These are phyloP conservation scores for Chelon auratus DNA, from an alignment of 2,797 vertebrate species.

Conservation along the genomic window DNA sequence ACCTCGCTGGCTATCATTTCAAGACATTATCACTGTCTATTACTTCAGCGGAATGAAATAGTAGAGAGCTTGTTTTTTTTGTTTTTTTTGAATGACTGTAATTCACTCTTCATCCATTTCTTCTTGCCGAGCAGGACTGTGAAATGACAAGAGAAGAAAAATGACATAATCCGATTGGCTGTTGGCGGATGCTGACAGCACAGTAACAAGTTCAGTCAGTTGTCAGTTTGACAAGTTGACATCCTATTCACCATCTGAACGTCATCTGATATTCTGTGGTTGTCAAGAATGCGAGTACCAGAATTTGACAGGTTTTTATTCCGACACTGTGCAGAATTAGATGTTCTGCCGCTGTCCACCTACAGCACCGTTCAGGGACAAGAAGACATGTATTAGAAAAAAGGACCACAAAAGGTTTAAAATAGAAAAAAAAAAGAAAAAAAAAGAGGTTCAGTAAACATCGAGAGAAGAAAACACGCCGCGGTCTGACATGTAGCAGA, in stretches of 20 bases:
- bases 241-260: conserved; percentile 19
- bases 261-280: conserved; percentile 9
- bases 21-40: neutral
- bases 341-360: conserved; percentile 2
- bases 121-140: neutral
- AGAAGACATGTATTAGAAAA: neutral
- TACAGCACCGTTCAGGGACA: neutral
- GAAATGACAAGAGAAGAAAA: conserved; percentile 1
- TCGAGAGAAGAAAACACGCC: neutral
- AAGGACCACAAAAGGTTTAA: neutral
- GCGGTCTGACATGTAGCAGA: neutral
- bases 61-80: neutral
- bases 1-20: neutral
- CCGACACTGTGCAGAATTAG: neutral
- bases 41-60: neutral
- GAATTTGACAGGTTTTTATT: conserved; percentile 5
- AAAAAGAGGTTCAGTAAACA: neutral
- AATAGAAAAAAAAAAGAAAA: neutral
- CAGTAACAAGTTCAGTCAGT: conserved; percentile 10
- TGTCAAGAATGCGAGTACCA: neutral
- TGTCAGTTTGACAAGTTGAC: conserved; percentile 32
- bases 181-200: conserved; percentile 8
- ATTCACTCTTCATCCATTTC: conserved; percentile 15
- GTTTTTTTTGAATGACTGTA: neutral
- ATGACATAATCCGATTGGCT: conserved; percentile 28